These are phyloP conservation scores for Odontomachus brunneus DNA, from an alignment of 1,140 invertebrate genomes.

Conservation along the genomic window DNA sequence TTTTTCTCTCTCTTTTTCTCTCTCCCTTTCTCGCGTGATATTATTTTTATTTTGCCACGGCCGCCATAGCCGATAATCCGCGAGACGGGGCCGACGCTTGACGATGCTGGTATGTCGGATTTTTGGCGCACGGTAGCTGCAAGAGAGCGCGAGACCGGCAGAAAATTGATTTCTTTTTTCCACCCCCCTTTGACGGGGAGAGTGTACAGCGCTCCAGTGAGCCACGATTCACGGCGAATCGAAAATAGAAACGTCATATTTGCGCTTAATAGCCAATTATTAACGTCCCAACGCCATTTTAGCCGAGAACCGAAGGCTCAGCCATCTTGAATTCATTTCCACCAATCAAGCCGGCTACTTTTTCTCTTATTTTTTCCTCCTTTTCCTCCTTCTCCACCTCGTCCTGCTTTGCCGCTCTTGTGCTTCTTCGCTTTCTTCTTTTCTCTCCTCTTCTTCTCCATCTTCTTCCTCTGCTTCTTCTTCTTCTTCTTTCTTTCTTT, in stretches of 20 bases:
- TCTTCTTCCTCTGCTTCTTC: conserved; percentile 50
- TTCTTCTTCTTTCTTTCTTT: conserved; percentile 55
- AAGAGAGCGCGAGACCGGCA: conserved; percentile 6
- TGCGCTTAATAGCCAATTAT: conserved; percentile 69
- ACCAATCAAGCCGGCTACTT: conserved; percentile 79
- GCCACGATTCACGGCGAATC: conserved; percentile 11
- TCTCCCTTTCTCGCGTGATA: too few relatives aligned
- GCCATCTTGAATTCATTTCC: conserved; percentile 85
- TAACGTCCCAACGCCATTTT: conserved; percentile 82
- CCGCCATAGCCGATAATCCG: neutral
- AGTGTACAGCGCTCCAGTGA: neutral
- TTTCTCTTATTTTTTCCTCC: conserved; percentile 77
- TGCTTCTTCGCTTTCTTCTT: conserved; percentile 54
- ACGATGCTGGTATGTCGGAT: neutral
- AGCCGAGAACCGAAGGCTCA: conserved; percentile 70
- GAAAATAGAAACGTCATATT: conserved; percentile 82
- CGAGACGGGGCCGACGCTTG: neutral
- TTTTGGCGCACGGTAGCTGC: conserved; percentile 2
- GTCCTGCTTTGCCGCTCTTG: conserved; percentile 61
- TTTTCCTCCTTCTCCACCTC: conserved; percentile 62
- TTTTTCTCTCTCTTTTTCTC: too few relatives aligned
- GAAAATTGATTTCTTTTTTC: conserved; percentile 47
- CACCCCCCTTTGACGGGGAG: neutral
- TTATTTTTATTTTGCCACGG: conserved; percentile 11
- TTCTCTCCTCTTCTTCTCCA: conserved; percentile 68